Base-by-base conservation (phyloP, 2,797 vertebrate genomes). In the Acrocephalus scirpaceus region DNA sequence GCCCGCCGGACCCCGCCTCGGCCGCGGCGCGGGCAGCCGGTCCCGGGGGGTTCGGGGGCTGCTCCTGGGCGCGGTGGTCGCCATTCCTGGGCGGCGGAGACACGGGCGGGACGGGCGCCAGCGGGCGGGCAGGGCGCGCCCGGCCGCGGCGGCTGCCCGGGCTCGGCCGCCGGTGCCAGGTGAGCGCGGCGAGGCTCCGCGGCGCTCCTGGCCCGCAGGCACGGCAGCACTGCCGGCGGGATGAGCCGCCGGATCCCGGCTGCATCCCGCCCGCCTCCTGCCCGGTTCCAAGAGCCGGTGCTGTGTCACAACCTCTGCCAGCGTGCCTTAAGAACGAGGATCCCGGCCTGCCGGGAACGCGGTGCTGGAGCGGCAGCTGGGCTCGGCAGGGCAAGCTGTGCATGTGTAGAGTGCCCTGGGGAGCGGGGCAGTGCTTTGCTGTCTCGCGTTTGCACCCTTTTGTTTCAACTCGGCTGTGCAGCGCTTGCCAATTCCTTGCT, bases 21-120 rank as follows among this genome's bases (percentile, higher is more conserved):
- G 26, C 61, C 40, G 16, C 50, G 61, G 92, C 44, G 42, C 79
- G 75, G 90, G 77, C 47, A 71, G 90, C 82, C 45, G 29, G 40
- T 75, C 45, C 88, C 12, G 71, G 81, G 81, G 93, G 75, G 62
- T 76, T 21, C 40, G 21, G 74, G 66, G 61, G 86, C 61, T 22
- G 86, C 79, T 73, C 66, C 27, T 4, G 44, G 71, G 69, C n/a
- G 79, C 36, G 36, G 83, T 80, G 90, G 95, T 93, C 93, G 96
- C 97, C 97, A 96, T 98, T 98, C 96, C 95, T 92, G 88, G 81
- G 81, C 58, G 86, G 94, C 96, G 93, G 96, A 97, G 97, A 97
- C 97, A 97, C 92, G 79, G 86, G 81, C 95, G 97, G 96, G 97
- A 47, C 40, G 32, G 97, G 96, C 96, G 95, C 93, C 76, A 38